Evolutionary conservation across 2,888 invertebrate species (phyloP), one percentile per base, ranked within the genome.

Genomic region (Unio pictorum): DNA sequence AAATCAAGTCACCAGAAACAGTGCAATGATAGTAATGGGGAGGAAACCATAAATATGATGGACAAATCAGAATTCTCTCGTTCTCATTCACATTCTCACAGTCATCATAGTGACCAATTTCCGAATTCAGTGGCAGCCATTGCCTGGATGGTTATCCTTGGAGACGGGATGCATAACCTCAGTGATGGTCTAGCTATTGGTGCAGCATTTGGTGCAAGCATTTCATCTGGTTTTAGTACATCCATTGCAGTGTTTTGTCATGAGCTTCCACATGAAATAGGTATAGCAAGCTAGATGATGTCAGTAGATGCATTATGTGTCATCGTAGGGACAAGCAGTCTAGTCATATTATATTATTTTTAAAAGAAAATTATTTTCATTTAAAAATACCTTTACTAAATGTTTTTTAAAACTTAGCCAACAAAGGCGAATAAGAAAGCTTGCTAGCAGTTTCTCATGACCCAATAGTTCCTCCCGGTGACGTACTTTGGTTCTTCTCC

Each of bases 111-210:
- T 23, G 67, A 64, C 28, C 64, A 64, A 17, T 75, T 84, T 8
- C 87, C 88, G 4, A 93, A 94, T 56, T 94, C 95, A 75, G 92
- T 96, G 87, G 94, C 95, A 5, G 95, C 95, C 5, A 96, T 97
- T 0, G 97, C 96, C 0, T 97, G 96, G 96, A 97, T 97, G 96
- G 96, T 98, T 71, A 94, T 98, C 79, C 95, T 97, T 94, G 98
- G 98, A 0, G 98, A 98, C 88, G 97, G 97, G 0, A 92, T 98
- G 63, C 98, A 98, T 88, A 97, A 97, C 91, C 96, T 98, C 87
- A 96, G 96, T 0, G 98, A 98, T 89, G 97, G 97, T 54, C 94
- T 97, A 93, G 96, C 96, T 54, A 96, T 97, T 78, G 96, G 96
- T 34, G 96, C 96, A 17, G 96, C 96, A 0, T 96, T 96, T 90